Evolutionary conservation across 2,888 invertebrate species (phyloP), one percentile per base, ranked within the genome.

Genomic region (Lithophane socia): DNA sequence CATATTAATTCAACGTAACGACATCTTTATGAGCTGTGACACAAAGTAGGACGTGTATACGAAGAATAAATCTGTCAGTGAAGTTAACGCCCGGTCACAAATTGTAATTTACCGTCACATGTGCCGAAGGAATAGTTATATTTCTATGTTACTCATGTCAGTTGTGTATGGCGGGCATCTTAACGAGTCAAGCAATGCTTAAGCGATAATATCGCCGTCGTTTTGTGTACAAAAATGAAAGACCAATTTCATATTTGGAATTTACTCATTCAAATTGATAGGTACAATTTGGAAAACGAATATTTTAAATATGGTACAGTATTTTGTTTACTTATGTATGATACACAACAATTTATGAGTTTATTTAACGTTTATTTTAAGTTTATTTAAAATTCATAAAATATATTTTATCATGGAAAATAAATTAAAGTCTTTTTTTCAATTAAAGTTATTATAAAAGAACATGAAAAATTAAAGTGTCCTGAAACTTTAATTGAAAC

Each of bases 11-110:
- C 92, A 91, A 93, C 87, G 91, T 93, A 94, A 94, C 89, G 96
- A 96, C 94, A 93, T 95, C 91, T 95, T 96, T 96, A 95, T 94
- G 95, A 94, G 94, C 91, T 94, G 95, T 92, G 95, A 95, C 93
- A 95, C 92, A 94, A 94, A 95, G 92, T 93, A 93, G 95, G 94
- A 94, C 94, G 94, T 93, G 94, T 92, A 92, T 93, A 90, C 90
- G 92, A 91, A 91, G 92, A 92, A 95, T 96, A 96, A 96, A 96
- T 95, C 95, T 95, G 95, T 96, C 95, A 92, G 77, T 89, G 83
- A 89, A 90, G 93, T 93, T 93, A 93, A 94, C 94, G 93, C 93
- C 92, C 92, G 93, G 92, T 93, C 94, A 94, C 95, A 95, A 94
- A 95, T 95, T 93, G 94, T 95, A 94, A 95, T 95, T 94, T 95